Percentiles rank a stretch among this genome's conserved stretches.
Conservation (phyloP, 2,113 vertebrate genomes). For the Neoarius graeffei region DNA sequence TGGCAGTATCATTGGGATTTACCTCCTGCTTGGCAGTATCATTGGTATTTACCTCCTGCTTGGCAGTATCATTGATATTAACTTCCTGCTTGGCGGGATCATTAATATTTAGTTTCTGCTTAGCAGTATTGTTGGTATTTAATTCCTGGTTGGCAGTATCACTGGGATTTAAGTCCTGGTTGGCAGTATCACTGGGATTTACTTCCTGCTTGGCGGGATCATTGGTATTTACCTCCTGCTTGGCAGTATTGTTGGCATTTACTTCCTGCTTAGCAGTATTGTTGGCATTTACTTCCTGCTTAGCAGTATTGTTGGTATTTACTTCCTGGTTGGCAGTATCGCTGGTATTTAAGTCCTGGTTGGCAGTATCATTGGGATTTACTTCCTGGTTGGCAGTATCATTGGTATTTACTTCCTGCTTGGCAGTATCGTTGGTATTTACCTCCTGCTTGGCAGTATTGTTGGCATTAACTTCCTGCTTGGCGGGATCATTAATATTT, state of each 20-base stretch:
- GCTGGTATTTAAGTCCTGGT: too few species aligned
- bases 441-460: not conserved
- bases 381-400: not conserved
- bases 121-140: not conserved
- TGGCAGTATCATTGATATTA: not conserved
- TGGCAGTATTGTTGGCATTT: not conserved
- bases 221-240: not conserved
- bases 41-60: rapidly evolving
- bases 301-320: too few species aligned
- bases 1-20: too few species aligned
- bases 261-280: not conserved
- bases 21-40: not conserved
- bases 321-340: not conserved
- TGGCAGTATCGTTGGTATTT: not conserved
- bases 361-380: too few species aligned
- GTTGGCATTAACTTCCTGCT: not conserved
- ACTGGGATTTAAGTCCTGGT: not conserved
- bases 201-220: too few species aligned
- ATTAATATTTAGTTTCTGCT: not conserved
- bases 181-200: too few species aligned
- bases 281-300: too few species aligned
- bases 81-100: not conserved
- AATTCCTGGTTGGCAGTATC: not conserved
- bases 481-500: not conserved
- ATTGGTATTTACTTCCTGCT: not conserved